Percentiles rank a stretch among this genome's conserved stretches.
These are phyloP conservation scores for Metallyticus violacea DNA, from an alignment of 2,888 invertebrate genomes.

Conservation along the genomic window DNA sequence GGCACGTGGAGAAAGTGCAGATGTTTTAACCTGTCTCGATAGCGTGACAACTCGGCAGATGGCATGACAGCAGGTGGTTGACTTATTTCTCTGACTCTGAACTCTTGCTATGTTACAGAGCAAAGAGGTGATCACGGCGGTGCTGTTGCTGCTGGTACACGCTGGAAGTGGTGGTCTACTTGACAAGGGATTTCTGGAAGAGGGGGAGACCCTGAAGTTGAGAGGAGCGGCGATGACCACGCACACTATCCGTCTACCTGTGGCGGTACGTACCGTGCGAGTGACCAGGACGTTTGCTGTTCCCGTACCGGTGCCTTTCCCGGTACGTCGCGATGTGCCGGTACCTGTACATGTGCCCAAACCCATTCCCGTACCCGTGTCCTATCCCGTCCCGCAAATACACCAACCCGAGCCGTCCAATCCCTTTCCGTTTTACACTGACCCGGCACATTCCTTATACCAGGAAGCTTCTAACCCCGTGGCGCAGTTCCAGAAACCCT, in stretches of 20 bases:
- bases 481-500: not conserved
- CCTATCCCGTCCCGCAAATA: conserved; percentile 44
- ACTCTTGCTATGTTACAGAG: not conserved
- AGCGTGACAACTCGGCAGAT: no score
- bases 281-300: conserved; percentile 37
- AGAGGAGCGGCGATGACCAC: not conserved
- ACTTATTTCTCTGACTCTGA: no score
- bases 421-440: not conserved
- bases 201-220: conserved; percentile 10
- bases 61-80: no score
- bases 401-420: not conserved
- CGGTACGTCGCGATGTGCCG: conserved; percentile 34
- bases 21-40: no score
- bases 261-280: conserved; percentile 33
- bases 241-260: conserved; percentile 22
- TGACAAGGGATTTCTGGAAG: not conserved
- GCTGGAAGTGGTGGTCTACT: not conserved
- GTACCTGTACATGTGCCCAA: conserved; percentile 34
- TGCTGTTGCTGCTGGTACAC: not conserved
- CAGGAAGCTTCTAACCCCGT: not conserved
- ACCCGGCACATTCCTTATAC: not conserved
- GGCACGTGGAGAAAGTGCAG: no score
- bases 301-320: conserved; percentile 34
- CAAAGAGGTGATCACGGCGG: not conserved
- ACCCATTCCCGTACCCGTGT: not conserved